Evolutionary conservation across 2,113 vertebrate genomes (phyloP).

Genomic region (Bubalus kerabau): DNA sequence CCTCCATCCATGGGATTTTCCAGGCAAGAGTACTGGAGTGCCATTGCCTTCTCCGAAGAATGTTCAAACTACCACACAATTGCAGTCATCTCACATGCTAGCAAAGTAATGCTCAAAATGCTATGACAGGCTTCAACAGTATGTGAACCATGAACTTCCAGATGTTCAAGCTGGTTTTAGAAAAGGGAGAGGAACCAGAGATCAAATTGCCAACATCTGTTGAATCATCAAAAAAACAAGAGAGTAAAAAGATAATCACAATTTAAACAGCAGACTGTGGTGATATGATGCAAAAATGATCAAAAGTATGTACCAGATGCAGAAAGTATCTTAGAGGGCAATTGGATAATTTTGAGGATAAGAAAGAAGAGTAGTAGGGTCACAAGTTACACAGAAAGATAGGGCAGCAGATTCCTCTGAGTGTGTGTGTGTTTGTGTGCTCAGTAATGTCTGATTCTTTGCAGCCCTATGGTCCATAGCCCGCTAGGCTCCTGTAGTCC

Average conservation of each 20-base stretch:
- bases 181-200: not conserved
- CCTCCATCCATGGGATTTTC: too few species aligned
- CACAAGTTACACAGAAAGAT: not conserved
- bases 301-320: not conserved
- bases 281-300: not conserved
- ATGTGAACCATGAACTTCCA: not conserved
- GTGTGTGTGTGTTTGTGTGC: not conserved
- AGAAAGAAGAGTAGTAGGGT: not conserved
- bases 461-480: too few species aligned
- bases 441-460: not conserved
- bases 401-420: not conserved
- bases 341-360: not conserved
- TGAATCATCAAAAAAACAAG: not conserved
- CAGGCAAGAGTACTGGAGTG: too few species aligned
- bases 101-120: not conserved
- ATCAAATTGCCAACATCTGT: not conserved
- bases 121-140: not conserved
- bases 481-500: not conserved
- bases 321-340: not conserved
- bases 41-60: too few species aligned
- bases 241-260: not conserved
- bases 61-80: not conserved
- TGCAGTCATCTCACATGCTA: not conserved
- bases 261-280: not conserved
- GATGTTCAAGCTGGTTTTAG: not conserved